These are phyloP conservation scores for Platygyra sinensis DNA, from an alignment of 64 coral and sea anemone species.

Conservation along the genomic window DNA sequence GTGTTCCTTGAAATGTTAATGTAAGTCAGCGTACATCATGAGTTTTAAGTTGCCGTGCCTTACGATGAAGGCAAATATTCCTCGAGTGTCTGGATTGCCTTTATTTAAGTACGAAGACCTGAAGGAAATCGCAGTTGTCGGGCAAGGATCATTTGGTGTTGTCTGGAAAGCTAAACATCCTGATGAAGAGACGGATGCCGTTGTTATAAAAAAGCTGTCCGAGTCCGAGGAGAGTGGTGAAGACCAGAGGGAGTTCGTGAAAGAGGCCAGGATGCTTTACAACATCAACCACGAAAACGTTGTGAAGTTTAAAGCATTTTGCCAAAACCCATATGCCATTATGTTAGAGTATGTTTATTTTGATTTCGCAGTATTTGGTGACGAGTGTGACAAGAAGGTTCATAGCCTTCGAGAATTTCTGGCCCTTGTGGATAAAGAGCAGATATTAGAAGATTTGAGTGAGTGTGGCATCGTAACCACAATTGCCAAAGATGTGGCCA, in stretches of 20 bases:
- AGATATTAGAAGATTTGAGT: not conserved
- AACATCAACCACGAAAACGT: not conserved
- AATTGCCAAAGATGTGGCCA: constrained; percentile 3
- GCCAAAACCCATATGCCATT: not conserved
- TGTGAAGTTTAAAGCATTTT: not conserved
- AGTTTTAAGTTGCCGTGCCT: no score
- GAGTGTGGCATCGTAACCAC: not conserved
- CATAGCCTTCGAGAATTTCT: constrained; percentile 18
- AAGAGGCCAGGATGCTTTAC: constrained; percentile 15
- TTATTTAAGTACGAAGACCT: no score
- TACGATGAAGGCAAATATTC: no score
- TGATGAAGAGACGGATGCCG: not conserved
- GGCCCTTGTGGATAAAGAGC: not conserved
- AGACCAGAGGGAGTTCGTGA: not conserved
- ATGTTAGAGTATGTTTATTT: not conserved
- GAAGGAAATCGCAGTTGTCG: not conserved
- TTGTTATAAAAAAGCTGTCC: not conserved
- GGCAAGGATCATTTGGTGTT: not conserved
- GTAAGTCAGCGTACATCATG: no score
- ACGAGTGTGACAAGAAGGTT: not conserved
- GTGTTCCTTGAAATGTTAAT: no score
- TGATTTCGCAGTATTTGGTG: not conserved
- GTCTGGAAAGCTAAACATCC: not conserved
- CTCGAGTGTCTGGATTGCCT: no score
- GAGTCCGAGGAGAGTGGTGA: not conserved